Conservation (phyloP, 2,888 invertebrate genomes). For the Sceliomorpha sp. region DNA sequence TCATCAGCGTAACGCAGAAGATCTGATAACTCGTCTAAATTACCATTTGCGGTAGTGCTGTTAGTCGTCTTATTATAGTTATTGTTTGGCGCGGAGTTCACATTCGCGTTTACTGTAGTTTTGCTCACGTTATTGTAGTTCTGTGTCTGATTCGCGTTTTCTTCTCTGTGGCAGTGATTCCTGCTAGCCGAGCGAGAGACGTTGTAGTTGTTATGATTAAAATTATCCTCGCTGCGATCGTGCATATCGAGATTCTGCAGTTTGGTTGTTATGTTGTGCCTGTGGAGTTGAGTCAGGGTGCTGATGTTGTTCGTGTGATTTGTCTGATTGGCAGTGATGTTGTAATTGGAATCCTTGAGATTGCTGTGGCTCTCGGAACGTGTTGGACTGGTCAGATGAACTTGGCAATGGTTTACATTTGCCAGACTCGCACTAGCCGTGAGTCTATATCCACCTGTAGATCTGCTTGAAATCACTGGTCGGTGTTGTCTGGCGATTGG, state of each 20-base stretch:
- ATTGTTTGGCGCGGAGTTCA: constrained; percentile 70
- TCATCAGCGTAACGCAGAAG: constrained; percentile 88
- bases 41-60: constrained; percentile 77
- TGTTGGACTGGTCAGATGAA: constrained; percentile 73
- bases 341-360: constrained; percentile 77
- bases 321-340: constrained; percentile 66
- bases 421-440: constrained; percentile 77
- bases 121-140: constrained; percentile 77
- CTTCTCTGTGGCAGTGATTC: constrained; percentile 76
- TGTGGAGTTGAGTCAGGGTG: constrained; percentile 63
- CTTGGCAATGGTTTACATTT: constrained; percentile 77
- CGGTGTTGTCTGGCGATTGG: constrained; percentile 71
- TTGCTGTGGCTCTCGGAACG: constrained; percentile 78
- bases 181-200: constrained; percentile 72
- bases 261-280: constrained; percentile 68
- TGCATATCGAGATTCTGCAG: constrained; percentile 73
- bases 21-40: constrained; percentile 87
- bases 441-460: constrained; percentile 62
- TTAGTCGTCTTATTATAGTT: constrained; percentile 63
- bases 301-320: constrained; percentile 59
- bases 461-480: constrained; percentile 58
- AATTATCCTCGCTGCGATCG: constrained; percentile 72
- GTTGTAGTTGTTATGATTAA: constrained; percentile 76
- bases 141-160: constrained; percentile 75
- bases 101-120: constrained; percentile 77